A percentile compares a stretch with the other conserved stretches of the same genome.
Conservation (phyloP, 1,140 invertebrate genomes). For the Drosophila saltans region DNA sequence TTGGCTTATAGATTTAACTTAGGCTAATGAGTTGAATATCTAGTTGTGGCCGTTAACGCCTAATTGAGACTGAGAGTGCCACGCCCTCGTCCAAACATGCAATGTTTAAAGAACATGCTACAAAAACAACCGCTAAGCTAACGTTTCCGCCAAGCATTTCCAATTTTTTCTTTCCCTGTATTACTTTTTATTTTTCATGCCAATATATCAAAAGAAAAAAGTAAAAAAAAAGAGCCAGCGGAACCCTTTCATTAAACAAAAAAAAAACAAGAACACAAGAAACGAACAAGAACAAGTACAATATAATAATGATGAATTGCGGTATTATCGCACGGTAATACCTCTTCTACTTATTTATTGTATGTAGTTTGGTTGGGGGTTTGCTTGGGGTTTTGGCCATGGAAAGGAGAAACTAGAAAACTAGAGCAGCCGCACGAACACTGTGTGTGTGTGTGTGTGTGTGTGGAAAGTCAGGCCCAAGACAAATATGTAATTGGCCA, state of each 20-base stretch:
- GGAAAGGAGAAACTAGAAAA: conserved; percentile 44
- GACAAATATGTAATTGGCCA: conserved; percentile 75
- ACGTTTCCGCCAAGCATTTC: conserved; percentile 42
- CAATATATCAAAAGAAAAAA: conserved; percentile 66
- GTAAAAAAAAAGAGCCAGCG: conserved; percentile 32
- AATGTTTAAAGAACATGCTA: conserved; percentile 52
- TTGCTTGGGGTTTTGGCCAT: conserved; percentile 7
- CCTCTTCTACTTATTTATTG: conserved; percentile 18
- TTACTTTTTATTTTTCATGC: conserved; percentile 51
- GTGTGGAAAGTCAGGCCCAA: conserved; percentile 56
- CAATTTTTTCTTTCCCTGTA: conserved; percentile 40
- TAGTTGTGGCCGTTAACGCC: conserved; percentile 62
- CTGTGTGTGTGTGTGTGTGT: too few species aligned
- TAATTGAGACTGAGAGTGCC: conserved; percentile 61
- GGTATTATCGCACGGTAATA: conserved; percentile 76
- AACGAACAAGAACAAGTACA: conserved; percentile 17
- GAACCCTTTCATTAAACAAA: conserved; percentile 73
- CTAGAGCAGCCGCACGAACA: conserved; percentile 75
- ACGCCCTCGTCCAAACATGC: conserved; percentile 50
- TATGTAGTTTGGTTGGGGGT: neutral
- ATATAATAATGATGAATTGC: conserved; percentile 80
- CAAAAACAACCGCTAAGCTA: conserved; percentile 50
- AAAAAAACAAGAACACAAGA: conserved; percentile 19
- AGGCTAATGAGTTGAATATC: conserved; percentile 61
- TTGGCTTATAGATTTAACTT: conserved; percentile 46